Evolutionary conservation across 2,113 vertebrate genomes (phyloP).

Genomic region (Anolis carolinensis): DNA sequence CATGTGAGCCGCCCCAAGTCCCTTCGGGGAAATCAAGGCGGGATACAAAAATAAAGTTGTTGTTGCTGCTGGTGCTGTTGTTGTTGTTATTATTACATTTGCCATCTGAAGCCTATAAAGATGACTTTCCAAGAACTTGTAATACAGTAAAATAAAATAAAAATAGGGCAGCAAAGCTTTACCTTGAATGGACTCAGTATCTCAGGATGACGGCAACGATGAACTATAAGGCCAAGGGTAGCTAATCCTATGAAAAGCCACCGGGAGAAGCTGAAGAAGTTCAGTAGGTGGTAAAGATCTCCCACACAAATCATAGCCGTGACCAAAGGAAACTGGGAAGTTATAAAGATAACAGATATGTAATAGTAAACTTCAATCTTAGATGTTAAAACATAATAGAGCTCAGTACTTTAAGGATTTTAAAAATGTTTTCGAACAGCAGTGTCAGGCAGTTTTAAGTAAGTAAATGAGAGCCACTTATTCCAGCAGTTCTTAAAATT

Average conservation of each 20-base stretch:
- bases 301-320: conserved; percentile 79
- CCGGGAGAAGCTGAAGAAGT: conserved; percentile 87
- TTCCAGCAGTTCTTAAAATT: too few species aligned
- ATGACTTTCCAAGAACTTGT: not conserved
- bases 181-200: conserved; percentile 85
- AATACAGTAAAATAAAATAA: not conserved
- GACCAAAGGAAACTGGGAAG: conserved; percentile 80
- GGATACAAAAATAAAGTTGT: too few species aligned
- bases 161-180: not conserved
- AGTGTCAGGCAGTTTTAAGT: too few species aligned
- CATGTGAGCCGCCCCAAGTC: too few species aligned
- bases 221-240: conserved; percentile 84
- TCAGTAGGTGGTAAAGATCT: conserved; percentile 86
- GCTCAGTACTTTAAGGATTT: too few species aligned
- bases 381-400: too few species aligned
- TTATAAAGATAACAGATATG: conserved; percentile 39
- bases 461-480: not conserved
- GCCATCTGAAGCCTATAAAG: not conserved
- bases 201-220: conserved; percentile 82
- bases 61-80: too few species aligned
- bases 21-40: too few species aligned
- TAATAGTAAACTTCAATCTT: not conserved
- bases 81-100: too few species aligned
- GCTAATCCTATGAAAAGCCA: conserved; percentile 89
- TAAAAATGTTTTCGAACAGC: too few species aligned